A percentile compares a stretch with the other conserved stretches of the same genome.
Conservation (phyloP, 2,113 vertebrate species). For the Hydrochoerus hydrochaeris region DNA sequence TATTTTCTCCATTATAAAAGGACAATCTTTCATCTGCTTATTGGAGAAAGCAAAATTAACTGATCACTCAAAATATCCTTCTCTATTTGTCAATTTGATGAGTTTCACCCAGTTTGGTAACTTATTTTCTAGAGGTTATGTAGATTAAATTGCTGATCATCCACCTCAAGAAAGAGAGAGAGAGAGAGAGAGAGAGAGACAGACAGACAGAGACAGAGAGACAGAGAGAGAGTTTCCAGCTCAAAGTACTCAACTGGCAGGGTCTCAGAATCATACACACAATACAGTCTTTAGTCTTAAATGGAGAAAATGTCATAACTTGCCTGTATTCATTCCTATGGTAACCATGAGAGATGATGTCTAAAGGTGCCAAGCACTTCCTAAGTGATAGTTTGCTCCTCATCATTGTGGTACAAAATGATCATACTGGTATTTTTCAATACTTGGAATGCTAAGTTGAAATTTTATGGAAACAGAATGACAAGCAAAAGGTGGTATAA, state of each 20-base stretch:
- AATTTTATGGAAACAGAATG: not conserved
- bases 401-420: not conserved
- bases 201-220: not conserved
- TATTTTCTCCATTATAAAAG: slow-evolving; percentile 16
- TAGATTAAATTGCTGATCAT: slow-evolving; percentile 20
- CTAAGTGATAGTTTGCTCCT: not conserved
- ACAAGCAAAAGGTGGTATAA: not conserved
- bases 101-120: slow-evolving; percentile 50
- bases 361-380: not conserved
- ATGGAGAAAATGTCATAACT: not conserved
- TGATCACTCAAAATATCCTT: slow-evolving; percentile 4
- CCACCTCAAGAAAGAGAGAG: not conserved
- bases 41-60: slow-evolving; percentile 15
- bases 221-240: not conserved
- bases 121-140: slow-evolving; percentile 36
- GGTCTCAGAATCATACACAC: not conserved
- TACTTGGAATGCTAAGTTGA: not conserved
- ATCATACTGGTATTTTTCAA: not conserved
- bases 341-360: not conserved
- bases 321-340: not conserved
- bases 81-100: slow-evolving; percentile 34
- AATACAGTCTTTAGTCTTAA: not conserved
- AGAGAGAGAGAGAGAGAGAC: not conserved
- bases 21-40: not conserved
- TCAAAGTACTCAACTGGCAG: not conserved